These are phyloP conservation scores for Rhea americana DNA, from an alignment of 2,113 vertebrate genomes.

Conservation along the genomic window DNA sequence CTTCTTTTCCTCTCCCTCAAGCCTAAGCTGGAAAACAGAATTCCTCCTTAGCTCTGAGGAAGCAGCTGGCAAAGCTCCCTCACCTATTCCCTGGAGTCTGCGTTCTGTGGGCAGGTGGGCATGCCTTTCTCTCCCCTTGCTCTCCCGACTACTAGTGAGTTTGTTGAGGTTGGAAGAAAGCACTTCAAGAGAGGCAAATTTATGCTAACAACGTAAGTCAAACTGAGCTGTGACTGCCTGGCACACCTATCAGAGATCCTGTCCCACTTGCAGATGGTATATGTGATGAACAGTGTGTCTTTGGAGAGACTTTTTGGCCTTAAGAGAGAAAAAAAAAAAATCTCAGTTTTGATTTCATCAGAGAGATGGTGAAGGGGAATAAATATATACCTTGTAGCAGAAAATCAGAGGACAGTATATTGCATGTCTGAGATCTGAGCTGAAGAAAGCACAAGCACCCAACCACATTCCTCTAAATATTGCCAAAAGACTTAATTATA, in stretches of 20 bases:
- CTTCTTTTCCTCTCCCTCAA: not conserved
- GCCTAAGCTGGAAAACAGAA: not conserved
- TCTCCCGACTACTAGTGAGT: too few species aligned
- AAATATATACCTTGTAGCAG: not conserved
- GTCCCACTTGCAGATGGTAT: not conserved
- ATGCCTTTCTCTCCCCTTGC: not conserved
- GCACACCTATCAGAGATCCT: not conserved
- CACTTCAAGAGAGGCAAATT: not conserved
- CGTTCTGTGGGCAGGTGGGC: not conserved
- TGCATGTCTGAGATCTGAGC: not conserved
- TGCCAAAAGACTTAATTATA: not conserved
- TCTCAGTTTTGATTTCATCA: not conserved
- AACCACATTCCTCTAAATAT: accelerated
- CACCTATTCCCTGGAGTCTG: not conserved
- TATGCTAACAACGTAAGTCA: not conserved
- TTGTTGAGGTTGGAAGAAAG: not conserved
- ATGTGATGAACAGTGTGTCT: not conserved
- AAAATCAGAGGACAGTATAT: not conserved
- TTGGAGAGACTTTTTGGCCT: not conserved
- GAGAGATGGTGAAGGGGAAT: not conserved
- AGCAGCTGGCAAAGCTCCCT: not conserved
- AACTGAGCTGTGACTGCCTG: not conserved
- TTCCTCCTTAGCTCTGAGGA: not conserved
- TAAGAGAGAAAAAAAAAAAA: not conserved
- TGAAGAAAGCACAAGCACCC: not conserved